Conservation (phyloP, 1,140 invertebrate species). For the Dinothrombium tinctorium region DNA sequence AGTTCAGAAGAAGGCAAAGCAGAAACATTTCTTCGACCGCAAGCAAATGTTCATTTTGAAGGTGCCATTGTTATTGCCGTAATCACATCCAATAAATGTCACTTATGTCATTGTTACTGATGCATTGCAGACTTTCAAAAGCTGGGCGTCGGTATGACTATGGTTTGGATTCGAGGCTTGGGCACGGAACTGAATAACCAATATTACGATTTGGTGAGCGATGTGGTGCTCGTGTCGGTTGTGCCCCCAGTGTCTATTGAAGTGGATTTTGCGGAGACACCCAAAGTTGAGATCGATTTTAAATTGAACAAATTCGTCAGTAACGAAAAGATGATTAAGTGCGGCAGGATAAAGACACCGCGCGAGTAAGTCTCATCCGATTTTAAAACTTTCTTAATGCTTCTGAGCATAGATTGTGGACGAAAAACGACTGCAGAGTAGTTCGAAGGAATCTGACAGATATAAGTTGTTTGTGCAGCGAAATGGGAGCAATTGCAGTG, state of each 20-base stretch:
- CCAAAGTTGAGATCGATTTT: constrained; percentile 6
- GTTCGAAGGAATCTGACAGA: too few species aligned
- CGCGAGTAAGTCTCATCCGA: constrained; percentile 8
- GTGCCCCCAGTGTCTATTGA: constrained; percentile 10
- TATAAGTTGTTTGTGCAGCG: too few species aligned
- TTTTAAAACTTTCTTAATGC: too few species aligned
- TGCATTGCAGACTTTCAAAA: constrained; percentile 4
- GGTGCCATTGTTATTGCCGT: neutral
- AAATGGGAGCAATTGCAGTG: too few species aligned
- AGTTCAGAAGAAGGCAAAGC: neutral
- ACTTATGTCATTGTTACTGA: neutral
- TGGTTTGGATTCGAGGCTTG: constrained; percentile 1
- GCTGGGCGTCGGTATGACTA: constrained; percentile 6
- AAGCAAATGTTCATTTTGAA: neutral
- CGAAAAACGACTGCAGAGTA: too few species aligned
- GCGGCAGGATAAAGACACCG: constrained; percentile 1
- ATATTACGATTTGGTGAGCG: constrained; percentile 2
- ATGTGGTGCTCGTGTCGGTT: constrained; percentile 6
- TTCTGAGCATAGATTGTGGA: too few species aligned
- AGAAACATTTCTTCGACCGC: constrained; percentile 1
- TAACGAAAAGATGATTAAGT: neutral
- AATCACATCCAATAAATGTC: too few species aligned
- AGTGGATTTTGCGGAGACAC: constrained; percentile 8
- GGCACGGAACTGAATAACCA: constrained; percentile 1
- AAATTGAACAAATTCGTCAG: neutral